Evolutionary conservation across 2,113 vertebrate species (phyloP).

Genomic region (Ailurus styani): DNA sequence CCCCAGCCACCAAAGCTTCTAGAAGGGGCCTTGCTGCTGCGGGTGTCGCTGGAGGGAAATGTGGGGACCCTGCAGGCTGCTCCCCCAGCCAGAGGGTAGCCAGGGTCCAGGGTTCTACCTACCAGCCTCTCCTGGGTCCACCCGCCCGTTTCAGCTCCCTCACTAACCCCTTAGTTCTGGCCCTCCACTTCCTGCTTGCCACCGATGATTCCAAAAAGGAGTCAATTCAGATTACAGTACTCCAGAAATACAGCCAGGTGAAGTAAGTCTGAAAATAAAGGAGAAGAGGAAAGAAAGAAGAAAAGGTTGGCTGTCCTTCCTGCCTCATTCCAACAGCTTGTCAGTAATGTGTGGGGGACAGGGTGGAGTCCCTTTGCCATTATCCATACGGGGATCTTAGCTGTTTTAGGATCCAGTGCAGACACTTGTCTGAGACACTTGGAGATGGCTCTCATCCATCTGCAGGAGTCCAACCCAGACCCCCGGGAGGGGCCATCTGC

Average conservation of each 20-base stretch:
- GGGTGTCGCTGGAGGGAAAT: too few relatives aligned
- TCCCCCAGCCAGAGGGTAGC: background rate
- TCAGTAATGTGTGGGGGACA: background rate
- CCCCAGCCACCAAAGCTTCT: background rate
- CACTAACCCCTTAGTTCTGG: rapidly evolving
- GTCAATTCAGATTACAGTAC: background rate
- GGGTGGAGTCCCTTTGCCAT: background rate
- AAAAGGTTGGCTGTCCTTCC: background rate
- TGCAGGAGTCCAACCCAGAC: background rate
- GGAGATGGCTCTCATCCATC: background rate
- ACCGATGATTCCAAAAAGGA: background rate
- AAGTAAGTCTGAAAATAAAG: background rate
- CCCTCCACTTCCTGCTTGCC: background rate
- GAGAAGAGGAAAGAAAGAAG: background rate
- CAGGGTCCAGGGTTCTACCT: background rate
- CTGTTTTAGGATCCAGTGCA: background rate
- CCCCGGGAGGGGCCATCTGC: background rate
- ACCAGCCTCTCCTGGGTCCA: background rate
- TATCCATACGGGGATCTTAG: rapidly evolving
- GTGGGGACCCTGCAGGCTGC: too few relatives aligned
- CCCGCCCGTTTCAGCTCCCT: background rate
- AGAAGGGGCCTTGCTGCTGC: background rate
- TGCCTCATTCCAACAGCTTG: background rate
- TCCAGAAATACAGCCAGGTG: background rate
- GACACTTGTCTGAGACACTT: background rate